Percentiles rank a stretch among this genome's conserved stretches.
These are phyloP conservation scores for Synergus japonicus DNA, from an alignment of 2,888 invertebrate species.

Conservation along the genomic window DNA sequence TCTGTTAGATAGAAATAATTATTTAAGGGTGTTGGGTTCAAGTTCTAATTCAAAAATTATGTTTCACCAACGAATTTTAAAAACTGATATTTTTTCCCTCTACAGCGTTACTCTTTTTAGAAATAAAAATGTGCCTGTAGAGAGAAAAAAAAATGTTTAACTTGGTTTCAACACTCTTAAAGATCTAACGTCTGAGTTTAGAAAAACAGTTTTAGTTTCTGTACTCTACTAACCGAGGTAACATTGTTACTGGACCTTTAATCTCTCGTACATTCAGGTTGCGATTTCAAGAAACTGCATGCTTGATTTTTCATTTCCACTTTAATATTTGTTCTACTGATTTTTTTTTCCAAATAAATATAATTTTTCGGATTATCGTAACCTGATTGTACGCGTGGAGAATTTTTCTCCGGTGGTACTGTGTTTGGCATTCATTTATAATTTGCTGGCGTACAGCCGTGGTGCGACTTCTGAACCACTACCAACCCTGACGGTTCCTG, in stretches of 20 bases:
- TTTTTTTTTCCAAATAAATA: background rate
- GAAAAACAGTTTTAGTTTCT: background rate
- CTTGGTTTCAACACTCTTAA: too few species aligned
- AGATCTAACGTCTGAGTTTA: background rate
- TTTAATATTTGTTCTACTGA: background rate
- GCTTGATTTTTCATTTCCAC: background rate
- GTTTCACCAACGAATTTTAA: too few species aligned
- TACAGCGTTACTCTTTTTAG: too few species aligned
- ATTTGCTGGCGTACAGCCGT: conserved; percentile 75
- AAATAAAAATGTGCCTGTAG: too few species aligned
- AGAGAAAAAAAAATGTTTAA: too few species aligned
- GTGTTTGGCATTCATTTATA: conserved; percentile 72
- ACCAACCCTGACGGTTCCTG: conserved; percentile 64
- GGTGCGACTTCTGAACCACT: conserved; percentile 70
- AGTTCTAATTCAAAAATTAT: too few species aligned
- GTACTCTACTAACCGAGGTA: background rate
- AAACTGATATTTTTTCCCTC: too few species aligned
- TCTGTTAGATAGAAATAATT: background rate
- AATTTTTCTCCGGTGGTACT: conserved; percentile 60
- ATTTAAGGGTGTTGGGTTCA: too few species aligned
- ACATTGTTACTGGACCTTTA: background rate
- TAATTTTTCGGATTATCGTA: conserved; percentile 1
- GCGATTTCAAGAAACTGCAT: conserved; percentile 16
- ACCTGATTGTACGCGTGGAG: conserved; percentile 11
- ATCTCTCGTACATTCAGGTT: conserved; percentile 13